Evolutionary conservation across 2,113 vertebrate genomes (phyloP).

Genomic region (Scartelaos histophorus): DNA sequence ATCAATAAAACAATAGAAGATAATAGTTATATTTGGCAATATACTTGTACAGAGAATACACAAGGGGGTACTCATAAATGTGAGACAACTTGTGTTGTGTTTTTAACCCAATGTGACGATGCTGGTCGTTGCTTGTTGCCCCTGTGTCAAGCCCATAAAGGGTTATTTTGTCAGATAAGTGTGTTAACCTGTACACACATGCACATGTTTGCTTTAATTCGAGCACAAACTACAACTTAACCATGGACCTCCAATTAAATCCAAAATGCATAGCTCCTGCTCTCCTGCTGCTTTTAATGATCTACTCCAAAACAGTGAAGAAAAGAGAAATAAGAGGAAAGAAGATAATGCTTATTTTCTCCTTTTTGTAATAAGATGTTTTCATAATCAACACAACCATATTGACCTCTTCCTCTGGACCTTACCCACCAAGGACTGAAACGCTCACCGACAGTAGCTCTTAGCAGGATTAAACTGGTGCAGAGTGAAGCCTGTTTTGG

Average conservation of each 20-base stretch:
- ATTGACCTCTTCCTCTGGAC: conserved; percentile 59
- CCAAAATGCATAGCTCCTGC: neutral
- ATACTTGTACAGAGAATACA: too few species aligned
- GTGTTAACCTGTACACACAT: too few species aligned
- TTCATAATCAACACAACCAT: conserved; percentile 51
- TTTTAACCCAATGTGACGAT: too few species aligned
- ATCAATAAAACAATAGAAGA: too few species aligned
- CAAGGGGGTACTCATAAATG: too few species aligned
- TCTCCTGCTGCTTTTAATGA: neutral
- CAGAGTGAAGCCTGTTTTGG: conserved; percentile 58
- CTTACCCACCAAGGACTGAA: conserved; percentile 51
- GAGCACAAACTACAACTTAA: neutral
- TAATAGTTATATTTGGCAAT: too few species aligned
- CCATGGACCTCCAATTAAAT: neutral
- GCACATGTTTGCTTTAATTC: neutral
- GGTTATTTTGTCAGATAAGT: too few species aligned
- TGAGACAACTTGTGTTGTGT: too few species aligned
- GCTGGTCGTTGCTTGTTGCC: too few species aligned
- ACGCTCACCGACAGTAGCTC: conserved; percentile 55
- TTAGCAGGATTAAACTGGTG: conserved; percentile 62
- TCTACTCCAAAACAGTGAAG: neutral
- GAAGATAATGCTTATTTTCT: conserved; percentile 25
- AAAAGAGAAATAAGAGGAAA: neutral
- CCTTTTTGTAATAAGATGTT: conserved; percentile 38
- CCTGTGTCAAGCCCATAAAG: too few species aligned